Conservation (phyloP, 2,888 invertebrate genomes). For the Drosophila rellima region DNA sequence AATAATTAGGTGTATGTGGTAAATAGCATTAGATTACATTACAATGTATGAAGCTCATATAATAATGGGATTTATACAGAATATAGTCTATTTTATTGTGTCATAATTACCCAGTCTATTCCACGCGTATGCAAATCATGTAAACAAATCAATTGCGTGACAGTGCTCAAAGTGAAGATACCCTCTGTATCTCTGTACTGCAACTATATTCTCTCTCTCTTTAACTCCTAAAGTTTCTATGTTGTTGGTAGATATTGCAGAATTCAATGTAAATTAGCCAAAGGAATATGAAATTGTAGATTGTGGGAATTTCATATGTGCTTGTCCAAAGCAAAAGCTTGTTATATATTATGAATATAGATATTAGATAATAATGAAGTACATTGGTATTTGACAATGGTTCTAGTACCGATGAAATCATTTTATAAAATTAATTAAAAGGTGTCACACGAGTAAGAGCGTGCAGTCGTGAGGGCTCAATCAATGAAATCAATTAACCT, state of each 20-base stretch:
- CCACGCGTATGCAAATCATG: conserved; percentile 43
- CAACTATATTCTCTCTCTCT: background rate
- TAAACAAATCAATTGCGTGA: conserved; percentile 3
- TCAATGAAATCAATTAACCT: too few species aligned
- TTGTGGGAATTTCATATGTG: conserved; percentile 45
- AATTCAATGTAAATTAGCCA: conserved; percentile 56
- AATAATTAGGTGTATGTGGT: conserved; percentile 21
- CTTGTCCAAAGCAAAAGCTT: conserved; percentile 9
- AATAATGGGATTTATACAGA: conserved; percentile 22
- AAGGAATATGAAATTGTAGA: conserved; percentile 16
- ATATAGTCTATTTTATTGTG: conserved; percentile 19
- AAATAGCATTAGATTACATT: conserved; percentile 23
- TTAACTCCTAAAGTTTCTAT: background rate
- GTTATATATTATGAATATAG: background rate
- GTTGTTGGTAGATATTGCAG: conserved; percentile 6
- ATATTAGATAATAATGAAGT: conserved; percentile 3
- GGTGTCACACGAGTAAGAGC: background rate
- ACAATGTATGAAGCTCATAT: conserved; percentile 1
- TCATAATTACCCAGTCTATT: conserved; percentile 7
- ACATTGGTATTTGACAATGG: conserved; percentile 1
- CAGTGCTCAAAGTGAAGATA: background rate
- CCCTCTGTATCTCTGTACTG: background rate
- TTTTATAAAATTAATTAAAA: conserved; percentile 4
- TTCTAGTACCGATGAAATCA: conserved; percentile 8
- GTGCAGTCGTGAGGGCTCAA: background rate